A percentile compares a stretch with the other conserved stretches of the same genome.
Conservation (phyloP, 2,888 invertebrate genomes). For the Torymus tubicola region DNA sequence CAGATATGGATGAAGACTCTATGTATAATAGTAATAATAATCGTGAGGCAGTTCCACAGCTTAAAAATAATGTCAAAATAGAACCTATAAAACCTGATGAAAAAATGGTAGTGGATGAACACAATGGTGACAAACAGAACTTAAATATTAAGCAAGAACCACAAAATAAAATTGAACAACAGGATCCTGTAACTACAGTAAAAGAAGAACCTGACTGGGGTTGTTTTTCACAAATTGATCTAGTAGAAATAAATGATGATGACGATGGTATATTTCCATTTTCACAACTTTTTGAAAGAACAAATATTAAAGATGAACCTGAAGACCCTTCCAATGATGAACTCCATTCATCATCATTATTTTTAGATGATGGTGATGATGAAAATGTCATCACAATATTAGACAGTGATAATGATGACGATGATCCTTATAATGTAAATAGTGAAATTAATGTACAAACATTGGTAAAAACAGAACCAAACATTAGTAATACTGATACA, state of each 20-base stretch:
- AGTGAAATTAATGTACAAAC: background rate
- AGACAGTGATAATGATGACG: conserved; percentile 70
- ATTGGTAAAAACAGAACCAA: conserved; percentile 34
- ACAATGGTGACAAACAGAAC: background rate
- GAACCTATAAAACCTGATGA: background rate
- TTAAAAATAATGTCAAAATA: background rate
- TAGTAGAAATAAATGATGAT: conserved; percentile 66
- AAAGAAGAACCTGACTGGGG: conserved; percentile 44
- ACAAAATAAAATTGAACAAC: background rate
- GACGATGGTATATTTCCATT: conserved; percentile 78
- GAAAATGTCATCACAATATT: conserved; percentile 64
- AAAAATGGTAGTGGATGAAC: background rate
- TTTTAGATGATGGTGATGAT: conserved; percentile 56
- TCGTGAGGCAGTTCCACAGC: conserved; percentile 1
- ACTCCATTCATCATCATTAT: conserved; percentile 54
- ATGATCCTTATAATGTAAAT: conserved; percentile 56
- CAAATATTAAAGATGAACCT: conserved; percentile 63
- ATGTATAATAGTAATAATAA: conserved; percentile 1
- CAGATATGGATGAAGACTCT: background rate
- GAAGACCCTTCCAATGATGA: conserved; percentile 59
- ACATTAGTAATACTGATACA: background rate
- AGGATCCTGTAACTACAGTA: conserved; percentile 6
- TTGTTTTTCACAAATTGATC: conserved; percentile 50
- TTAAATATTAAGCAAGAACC: conserved; percentile 32
- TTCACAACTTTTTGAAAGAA: conserved; percentile 78